Percentiles rank a stretch among this genome's conserved stretches.
phyloP scores from a whole-genome alignment of 2,113 vertebrate species.

The Phocoena phocoena region DNA sequence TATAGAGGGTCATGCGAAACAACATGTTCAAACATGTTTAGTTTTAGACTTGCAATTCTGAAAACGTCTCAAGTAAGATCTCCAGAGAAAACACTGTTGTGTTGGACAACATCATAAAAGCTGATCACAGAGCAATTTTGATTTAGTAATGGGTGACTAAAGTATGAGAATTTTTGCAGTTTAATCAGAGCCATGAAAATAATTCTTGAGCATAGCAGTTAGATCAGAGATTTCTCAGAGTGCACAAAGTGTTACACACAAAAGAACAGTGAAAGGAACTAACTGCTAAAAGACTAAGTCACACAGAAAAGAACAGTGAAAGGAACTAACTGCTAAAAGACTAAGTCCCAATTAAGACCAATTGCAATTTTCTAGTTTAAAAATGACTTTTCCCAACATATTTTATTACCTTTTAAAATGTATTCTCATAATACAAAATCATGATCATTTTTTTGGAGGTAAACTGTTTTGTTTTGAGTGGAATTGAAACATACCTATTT shows the following conservation, averaged over 20 bases:
- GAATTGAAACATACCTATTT: not conserved
- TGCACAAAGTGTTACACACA: not conserved
- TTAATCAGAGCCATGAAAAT: not conserved
- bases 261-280: not conserved
- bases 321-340: not conserved
- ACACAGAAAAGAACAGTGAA: not conserved
- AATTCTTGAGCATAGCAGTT: not conserved
- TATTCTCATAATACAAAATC: not conserved
- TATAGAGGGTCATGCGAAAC: not conserved
- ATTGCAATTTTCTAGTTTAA: not conserved
- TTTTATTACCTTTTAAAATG: not conserved
- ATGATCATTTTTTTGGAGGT: not conserved
- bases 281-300: not conserved
- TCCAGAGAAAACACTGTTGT: not conserved
- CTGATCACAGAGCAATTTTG: not conserved
- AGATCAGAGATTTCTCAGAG: not conserved
- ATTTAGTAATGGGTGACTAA: not conserved
- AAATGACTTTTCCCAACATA: not conserved
- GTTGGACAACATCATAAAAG: not conserved
- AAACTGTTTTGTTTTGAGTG: not conserved
- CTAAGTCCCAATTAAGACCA: not conserved
- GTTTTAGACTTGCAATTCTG: not conserved
- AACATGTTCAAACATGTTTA: not conserved
- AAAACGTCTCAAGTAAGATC: not conserved
- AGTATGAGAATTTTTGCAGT: not conserved